Base-by-base conservation (phyloP, 2,888 invertebrate genomes). In the Lasioglossum marginatum region DNA sequence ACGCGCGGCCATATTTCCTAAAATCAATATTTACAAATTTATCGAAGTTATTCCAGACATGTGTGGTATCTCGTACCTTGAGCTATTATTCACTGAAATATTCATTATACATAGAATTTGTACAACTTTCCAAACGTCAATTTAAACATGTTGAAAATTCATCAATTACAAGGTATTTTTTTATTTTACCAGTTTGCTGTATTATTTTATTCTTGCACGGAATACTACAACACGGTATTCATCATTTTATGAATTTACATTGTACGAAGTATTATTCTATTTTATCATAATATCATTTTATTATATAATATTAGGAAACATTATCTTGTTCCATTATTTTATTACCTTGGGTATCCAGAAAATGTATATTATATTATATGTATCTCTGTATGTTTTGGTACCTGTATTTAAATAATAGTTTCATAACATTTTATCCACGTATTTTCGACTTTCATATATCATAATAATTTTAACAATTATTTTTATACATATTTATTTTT, bases 11-110 rank as follows among this genome's bases (percentile, higher is more conserved):
- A 66, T 66, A 66, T 66, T 66, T 66, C 66, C 34, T n/a, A 34
- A 40, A 66, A 66, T 66, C 66, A 66, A 66, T 66, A 66, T 66
- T 66, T 34, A 66, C 66, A 66, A 66, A 66, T 66, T 66, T 66
- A 66, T 66, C 66, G 31, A 66, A 34, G 66, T 34, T 66, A 34
- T 66, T 66, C 66, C 31, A 3, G 19, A 66, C 66, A 66, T 31
- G 66, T 34, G 34, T 66, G 66, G 31, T 66, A 34, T 34, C 34
- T 19, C 66, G 34, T 66, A 66, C 16, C 66, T 66, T 8, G 3
- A 1, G 10, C 19, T 34, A 66, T 66, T 66, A 66, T 19, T 19
- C 66, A 31, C 34, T 34, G 3, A 34, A 66, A 66, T 66, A 66
- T 66, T 34, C 34, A 66, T 66, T 34, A 66, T 66, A 34, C 60